Conservation (phyloP, 2,888 invertebrate genomes). For the Mactromeris polynyma region DNA sequence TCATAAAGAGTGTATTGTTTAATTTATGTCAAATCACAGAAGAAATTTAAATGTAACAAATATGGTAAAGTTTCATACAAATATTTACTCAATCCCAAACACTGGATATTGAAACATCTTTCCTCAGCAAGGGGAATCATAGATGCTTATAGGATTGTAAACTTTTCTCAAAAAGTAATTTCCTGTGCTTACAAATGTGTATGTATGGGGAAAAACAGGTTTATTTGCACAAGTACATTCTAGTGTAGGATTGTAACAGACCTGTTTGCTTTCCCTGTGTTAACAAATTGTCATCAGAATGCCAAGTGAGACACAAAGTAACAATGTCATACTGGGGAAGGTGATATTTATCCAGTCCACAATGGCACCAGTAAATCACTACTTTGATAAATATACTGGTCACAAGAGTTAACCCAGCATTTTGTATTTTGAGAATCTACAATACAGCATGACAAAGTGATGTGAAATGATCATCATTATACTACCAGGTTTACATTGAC, state of each 20-base stretch:
- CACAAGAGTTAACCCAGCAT: too few relatives aligned
- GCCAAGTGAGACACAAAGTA: background rate
- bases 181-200: constrained; percentile 2
- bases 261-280: background rate
- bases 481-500: too few relatives aligned
- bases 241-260: background rate
- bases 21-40: constrained; percentile 5
- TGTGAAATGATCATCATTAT: too few relatives aligned
- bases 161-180: background rate
- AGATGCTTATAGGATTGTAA: background rate
- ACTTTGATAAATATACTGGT: background rate
- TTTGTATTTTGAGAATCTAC: too few relatives aligned
- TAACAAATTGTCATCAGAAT: background rate
- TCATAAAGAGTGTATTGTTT: background rate
- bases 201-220: background rate
- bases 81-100: background rate
- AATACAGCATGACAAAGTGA: too few relatives aligned
- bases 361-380: background rate
- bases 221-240: background rate
- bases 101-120: background rate
- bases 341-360: background rate
- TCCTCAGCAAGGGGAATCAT: background rate
- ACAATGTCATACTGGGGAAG: background rate
- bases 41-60: background rate
- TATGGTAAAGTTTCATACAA: background rate